These are phyloP conservation scores for Microchrysa polita DNA, from an alignment of 2,888 invertebrate species.

Conservation along the genomic window DNA sequence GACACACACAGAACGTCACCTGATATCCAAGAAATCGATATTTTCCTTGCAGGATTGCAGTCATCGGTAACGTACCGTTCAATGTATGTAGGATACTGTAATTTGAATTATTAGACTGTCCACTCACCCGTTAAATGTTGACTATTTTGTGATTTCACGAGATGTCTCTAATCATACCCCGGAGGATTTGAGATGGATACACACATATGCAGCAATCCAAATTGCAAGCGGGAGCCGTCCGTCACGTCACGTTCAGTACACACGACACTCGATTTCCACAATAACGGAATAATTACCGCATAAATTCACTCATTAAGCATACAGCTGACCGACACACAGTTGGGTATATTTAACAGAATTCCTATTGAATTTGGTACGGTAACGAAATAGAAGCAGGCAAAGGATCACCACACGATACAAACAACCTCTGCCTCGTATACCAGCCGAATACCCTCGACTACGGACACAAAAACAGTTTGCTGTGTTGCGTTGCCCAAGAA, in stretches of 20 bases:
- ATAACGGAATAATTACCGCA: conserved; percentile 27
- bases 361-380: too few relatives aligned
- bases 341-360: background rate
- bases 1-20: conserved; percentile 30
- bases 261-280: background rate
- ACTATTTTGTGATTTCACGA: background rate
- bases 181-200: conserved; percentile 1
- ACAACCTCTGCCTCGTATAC: too few relatives aligned
- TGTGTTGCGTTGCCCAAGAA: background rate
- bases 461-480: conserved; percentile 7
- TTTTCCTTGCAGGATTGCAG: conserved; percentile 1
- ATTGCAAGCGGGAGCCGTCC: background rate
- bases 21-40: conserved; percentile 32
- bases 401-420: too few relatives aligned
- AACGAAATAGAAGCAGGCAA: conserved; percentile 1
- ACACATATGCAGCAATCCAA: background rate
- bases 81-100: background rate
- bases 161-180: conserved; percentile 11
- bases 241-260: conserved; percentile 20
- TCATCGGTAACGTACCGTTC: background rate
- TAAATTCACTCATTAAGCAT: conserved; percentile 15
- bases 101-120: too few relatives aligned
- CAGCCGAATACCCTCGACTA: background rate
- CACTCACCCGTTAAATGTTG: conserved; percentile 20
- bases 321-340: background rate